phyloP scores from a whole-genome alignment of 2,888 invertebrate species.

The Bombyx huttoni region DNA sequence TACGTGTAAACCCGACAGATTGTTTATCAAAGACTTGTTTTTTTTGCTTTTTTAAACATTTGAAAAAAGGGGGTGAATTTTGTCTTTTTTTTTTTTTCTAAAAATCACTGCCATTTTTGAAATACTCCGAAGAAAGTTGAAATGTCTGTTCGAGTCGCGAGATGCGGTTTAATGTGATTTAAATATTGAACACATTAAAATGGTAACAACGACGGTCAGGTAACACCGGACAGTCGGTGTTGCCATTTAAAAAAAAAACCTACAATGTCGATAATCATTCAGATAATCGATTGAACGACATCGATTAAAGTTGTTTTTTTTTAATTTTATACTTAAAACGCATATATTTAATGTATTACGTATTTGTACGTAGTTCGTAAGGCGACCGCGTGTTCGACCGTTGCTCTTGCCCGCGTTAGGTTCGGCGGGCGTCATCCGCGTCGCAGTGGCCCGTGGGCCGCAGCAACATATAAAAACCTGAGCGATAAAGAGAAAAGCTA shows the following conservation, averaged over 20 bases:
- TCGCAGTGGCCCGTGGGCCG: too few relatives aligned
- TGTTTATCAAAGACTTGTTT: too few relatives aligned
- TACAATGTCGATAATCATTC: constrained; percentile 11
- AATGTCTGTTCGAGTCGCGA: not conserved
- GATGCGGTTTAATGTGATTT: not conserved
- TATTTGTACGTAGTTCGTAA: constrained; percentile 47
- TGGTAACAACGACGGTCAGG: not conserved
- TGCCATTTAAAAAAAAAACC: constrained; percentile 15
- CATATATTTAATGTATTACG: constrained; percentile 57
- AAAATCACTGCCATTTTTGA: not conserved
- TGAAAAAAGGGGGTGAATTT: too few relatives aligned
- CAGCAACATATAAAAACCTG: constrained; percentile 5
- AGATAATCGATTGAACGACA: constrained; percentile 13
- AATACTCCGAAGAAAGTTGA: not conserved
- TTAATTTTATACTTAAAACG: constrained; percentile 63
- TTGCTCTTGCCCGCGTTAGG: not conserved
- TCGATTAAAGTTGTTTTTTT: constrained; percentile 40
- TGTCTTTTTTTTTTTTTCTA: not conserved
- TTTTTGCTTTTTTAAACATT: too few relatives aligned
- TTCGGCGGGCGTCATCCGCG: too few relatives aligned
- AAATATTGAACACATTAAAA: not conserved
- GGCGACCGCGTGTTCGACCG: constrained; percentile 11
- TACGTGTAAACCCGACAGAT: too few relatives aligned
- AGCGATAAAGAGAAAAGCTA: not conserved
- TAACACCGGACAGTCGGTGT: constrained; percentile 8